Evolutionary conservation across 2,113 vertebrate genomes (phyloP).

Genomic region (Sprattus sprattus): DNA sequence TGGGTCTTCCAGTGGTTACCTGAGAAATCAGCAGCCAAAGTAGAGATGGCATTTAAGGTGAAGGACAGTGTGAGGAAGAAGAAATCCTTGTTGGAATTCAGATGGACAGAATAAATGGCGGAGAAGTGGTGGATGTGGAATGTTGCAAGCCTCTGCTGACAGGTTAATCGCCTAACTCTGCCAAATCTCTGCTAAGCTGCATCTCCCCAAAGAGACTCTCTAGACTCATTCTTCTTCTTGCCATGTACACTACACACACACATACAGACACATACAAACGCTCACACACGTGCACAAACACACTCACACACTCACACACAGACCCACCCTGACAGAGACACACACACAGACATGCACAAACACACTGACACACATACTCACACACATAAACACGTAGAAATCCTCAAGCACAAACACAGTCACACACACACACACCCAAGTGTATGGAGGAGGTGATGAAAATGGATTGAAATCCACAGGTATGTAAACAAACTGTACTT

Average conservation of each 20-base stretch:
- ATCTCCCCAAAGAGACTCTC: not conserved
- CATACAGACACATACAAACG: not conserved
- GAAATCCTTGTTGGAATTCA: not conserved
- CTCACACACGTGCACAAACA: not conserved
- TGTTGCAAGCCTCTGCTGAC: not conserved
- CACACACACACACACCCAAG: not conserved
- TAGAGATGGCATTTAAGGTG: not conserved
- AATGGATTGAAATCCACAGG: not conserved
- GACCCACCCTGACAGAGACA: not conserved
- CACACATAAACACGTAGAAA: not conserved
- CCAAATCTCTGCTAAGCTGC: too few relatives aligned
- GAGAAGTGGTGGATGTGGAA: not conserved
- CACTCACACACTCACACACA: not conserved
- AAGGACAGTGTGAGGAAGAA: not conserved
- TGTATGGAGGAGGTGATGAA: not conserved
- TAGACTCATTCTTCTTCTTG: not conserved
- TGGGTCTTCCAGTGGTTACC: not conserved
- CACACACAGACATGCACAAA: not conserved
- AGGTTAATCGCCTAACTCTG: not conserved
- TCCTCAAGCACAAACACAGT: not conserved
- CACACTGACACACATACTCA: not conserved
- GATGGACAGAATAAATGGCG: not conserved
- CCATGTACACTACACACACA: not conserved
- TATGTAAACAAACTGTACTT: not conserved
- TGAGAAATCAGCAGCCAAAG: not conserved